Evolutionary conservation across 2,888 invertebrate species (phyloP).

Genomic region (Meghimatium bilineatum): DNA sequence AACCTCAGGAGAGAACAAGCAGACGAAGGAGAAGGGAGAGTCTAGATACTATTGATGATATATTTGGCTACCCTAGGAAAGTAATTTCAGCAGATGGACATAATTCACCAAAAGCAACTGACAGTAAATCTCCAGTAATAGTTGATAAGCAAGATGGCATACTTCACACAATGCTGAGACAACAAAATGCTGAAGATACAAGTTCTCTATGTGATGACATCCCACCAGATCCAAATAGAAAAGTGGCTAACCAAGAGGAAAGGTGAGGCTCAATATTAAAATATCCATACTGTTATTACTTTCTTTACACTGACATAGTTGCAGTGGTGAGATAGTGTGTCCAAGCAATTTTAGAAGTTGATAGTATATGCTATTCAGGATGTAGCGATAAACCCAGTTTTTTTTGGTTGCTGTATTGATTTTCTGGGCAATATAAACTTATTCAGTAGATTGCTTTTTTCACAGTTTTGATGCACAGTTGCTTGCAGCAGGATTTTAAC

Average conservation of each 20-base stretch:
- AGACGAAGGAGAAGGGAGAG: not conserved
- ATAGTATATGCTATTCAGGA: too few species aligned
- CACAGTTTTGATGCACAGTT: too few species aligned
- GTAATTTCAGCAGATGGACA: not conserved
- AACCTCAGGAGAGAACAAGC: constrained; percentile 35
- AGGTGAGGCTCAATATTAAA: constrained; percentile 19
- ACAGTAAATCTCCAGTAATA: constrained; percentile 24
- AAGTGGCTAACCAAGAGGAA: constrained; percentile 8
- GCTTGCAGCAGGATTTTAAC: too few species aligned
- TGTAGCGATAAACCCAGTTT: too few species aligned
- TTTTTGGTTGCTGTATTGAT: too few species aligned
- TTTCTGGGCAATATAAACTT: too few species aligned
- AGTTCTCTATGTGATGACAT: constrained; percentile 69
- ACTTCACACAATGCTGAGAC: constrained; percentile 45
- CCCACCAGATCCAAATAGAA: constrained; percentile 61
- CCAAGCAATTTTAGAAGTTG: too few species aligned
- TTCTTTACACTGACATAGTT: too few species aligned
- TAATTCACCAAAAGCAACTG: not conserved
- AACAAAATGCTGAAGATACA: constrained; percentile 55
- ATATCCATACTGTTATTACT: too few species aligned
- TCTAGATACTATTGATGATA: constrained; percentile 27
- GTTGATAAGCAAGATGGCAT: not conserved
- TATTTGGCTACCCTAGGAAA: constrained; percentile 31
- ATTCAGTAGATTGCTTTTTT: too few species aligned
- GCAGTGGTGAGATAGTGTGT: too few species aligned